Percentiles rank a stretch among this genome's conserved stretches.
Conservation (phyloP, 2,888 invertebrate genomes). For the Himalopsyche anomala region DNA sequence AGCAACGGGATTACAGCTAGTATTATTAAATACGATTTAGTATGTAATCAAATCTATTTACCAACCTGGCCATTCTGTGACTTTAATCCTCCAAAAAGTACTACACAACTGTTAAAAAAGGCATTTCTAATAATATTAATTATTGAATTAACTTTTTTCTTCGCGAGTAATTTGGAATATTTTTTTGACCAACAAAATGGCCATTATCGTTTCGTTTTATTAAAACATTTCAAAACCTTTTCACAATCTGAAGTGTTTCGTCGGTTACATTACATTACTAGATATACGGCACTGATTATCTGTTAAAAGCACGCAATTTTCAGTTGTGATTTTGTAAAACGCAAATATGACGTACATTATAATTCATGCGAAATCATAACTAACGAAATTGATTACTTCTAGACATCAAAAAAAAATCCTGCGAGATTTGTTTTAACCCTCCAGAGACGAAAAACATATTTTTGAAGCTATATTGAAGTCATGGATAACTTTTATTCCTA, state of each 20-base stretch:
- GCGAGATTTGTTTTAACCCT: no score
- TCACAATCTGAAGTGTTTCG: not conserved
- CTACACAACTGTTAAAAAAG: not conserved
- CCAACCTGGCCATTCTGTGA: no score
- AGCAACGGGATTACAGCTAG: no score
- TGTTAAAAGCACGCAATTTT: not conserved
- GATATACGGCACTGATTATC: not conserved
- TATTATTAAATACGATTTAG: no score
- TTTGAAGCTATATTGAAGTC: no score
- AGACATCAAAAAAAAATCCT: not conserved
- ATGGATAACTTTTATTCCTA: no score
- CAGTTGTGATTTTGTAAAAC: conserved; percentile 10
- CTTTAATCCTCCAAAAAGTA: no score
- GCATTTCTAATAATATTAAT: not conserved
- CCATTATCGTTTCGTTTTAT: not conserved
- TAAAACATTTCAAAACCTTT: not conserved
- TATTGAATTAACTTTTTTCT: not conserved
- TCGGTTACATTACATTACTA: not conserved
- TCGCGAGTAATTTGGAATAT: not conserved
- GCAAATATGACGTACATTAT: not conserved
- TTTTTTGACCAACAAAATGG: not conserved
- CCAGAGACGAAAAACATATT: no score
- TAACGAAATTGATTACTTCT: not conserved
- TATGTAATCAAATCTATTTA: no score
- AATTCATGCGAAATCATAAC: not conserved